These are phyloP conservation scores for Apamea crenata DNA, from an alignment of 2,888 invertebrate species.

Conservation along the genomic window DNA sequence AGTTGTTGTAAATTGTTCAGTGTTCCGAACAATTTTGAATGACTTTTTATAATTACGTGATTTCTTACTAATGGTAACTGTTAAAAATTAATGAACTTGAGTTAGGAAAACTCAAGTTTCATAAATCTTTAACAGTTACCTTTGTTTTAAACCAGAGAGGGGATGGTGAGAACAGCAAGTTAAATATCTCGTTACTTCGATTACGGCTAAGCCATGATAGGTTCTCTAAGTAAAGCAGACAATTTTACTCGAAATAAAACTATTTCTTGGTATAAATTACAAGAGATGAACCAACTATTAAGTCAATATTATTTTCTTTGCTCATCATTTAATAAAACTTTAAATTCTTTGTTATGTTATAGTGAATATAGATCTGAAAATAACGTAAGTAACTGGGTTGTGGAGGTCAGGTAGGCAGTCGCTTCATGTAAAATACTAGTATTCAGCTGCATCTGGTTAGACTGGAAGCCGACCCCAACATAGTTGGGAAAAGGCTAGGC, in stretches of 20 bases:
- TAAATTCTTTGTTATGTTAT: neutral
- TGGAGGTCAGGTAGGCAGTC: too few species aligned
- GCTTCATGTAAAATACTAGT: too few species aligned
- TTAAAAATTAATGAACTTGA: constrained; percentile 34
- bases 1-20: constrained; percentile 74
- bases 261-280: neutral
- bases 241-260: neutral
- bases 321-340: neutral
- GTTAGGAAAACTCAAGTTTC: neutral
- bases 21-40: constrained; percentile 77
- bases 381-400: too few species aligned
- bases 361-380: neutral
- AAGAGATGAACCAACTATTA: neutral
- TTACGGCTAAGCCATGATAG: neutral
- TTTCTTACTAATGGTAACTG: constrained; percentile 35
- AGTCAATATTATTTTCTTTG: neutral
- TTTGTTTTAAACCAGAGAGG: constrained; percentile 4
- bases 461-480: too few species aligned
- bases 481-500: too few species aligned
- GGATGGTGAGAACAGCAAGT: neutral
- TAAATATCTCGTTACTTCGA: constrained; percentile 2
- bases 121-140: too few species aligned
- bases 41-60: constrained; percentile 65
- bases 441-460: too few species aligned
- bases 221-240: neutral